Base-by-base conservation (phyloP, 2,888 invertebrate species). In the Blomia tropicalis region DNA sequence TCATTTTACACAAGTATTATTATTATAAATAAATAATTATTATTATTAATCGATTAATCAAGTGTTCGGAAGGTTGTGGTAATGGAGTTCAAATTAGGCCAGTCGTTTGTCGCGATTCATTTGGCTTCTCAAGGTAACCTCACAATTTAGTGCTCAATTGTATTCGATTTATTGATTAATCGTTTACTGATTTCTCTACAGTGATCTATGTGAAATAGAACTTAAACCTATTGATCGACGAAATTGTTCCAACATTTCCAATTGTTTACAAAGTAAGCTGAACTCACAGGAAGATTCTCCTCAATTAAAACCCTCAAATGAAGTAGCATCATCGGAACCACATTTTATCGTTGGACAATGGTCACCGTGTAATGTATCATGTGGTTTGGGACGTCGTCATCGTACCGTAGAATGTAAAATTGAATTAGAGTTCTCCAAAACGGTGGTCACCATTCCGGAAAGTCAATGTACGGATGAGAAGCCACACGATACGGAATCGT, bases 61-160 rank as follows among this genome's bases (percentile, higher is more conserved):
- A 91, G 89, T 93, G 93, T 72, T 91, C 91, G n/a, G 87, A 85
- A 11, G 85, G 86, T 11, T 93, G 92, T 72, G 92, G 90, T 11
- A 64, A 82, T 71, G 92, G 92, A 0, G 77, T 84, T 32, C 87
- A 87, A 75, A 83, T 83, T 27, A 80, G 92, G 22, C 81, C 81
- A 36, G 84, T 90, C 59, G 83, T 85, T 71, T 92, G 92, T 72
- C 69, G 71, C 32, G 75, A 82, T 70, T 74, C 76, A 58, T 74
- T 76, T 62, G 80, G 79, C 68, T 75, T 76, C 66, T 73, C 77
- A 51, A 73, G 80, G 75, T 66, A 79, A 73, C 68, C 80, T 53
- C 89, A 89, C 71, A 82, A 62, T 2, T 4, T 51, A 2, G 2
- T 51, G 14, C 11, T 7, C 51, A 51, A 2, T 51, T 30, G n/a